Evolutionary conservation across 2,797 vertebrate genomes (phyloP).

Genomic region (Tarsius wallacei): DNA sequence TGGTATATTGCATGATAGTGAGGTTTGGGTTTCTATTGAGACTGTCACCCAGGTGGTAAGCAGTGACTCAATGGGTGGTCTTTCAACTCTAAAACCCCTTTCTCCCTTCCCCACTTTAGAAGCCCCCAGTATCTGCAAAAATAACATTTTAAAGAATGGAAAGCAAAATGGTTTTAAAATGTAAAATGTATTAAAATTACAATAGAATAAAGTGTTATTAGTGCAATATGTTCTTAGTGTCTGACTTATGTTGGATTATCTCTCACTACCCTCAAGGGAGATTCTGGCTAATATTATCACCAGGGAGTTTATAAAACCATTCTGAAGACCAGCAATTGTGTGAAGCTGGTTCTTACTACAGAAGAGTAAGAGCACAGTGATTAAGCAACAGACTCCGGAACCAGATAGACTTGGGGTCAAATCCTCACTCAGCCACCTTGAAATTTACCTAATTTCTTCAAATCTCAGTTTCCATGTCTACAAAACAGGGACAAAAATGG

Average conservation of each 20-base stretch:
- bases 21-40: no score
- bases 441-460: slow-evolving; percentile 46
- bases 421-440: background rate
- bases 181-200: background rate
- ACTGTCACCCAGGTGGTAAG: no score
- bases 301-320: background rate
- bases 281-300: background rate
- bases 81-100: no score
- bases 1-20: no score
- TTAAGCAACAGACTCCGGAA: background rate
- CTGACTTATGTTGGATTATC: background rate
- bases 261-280: background rate
- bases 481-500: background rate
- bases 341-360: background rate
- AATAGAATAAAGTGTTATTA: background rate
- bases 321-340: background rate
- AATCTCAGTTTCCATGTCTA: background rate
- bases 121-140: no score
- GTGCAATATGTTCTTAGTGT: background rate
- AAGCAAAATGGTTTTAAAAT: slow-evolving; percentile 47
- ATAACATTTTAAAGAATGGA: background rate
- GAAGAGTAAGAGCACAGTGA: background rate
- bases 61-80: no score
- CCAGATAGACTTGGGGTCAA: background rate
- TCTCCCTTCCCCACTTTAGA: no score